Percentiles rank a stretch among this genome's conserved stretches.
Evolutionary conservation across 35 echinoderm and acorn worm species (phyloP).

Genomic region (Apostichopus parvimensis): DNA sequence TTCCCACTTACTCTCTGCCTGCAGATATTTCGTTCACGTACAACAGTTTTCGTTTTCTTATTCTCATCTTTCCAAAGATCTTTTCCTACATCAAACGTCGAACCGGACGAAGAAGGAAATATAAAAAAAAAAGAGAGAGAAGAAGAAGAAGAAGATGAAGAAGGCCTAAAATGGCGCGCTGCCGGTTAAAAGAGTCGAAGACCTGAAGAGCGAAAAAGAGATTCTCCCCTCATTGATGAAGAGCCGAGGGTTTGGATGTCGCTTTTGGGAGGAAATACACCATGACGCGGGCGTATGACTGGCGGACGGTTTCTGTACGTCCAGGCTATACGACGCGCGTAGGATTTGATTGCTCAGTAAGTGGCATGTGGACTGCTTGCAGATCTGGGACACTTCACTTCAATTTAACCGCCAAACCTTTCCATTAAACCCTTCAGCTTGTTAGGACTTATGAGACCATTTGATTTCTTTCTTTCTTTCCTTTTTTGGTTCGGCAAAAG

Average conservation of each 20-base stretch:
- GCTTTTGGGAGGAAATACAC: conserved; percentile 33
- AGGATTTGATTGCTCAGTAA: conserved; percentile 32
- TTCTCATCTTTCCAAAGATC: not conserved
- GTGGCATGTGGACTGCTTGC: conserved; percentile 31
- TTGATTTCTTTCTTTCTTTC: conserved; percentile 7
- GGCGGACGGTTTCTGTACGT: conserved; percentile 27
- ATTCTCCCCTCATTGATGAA: conserved; percentile 4
- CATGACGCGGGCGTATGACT: conserved; percentile 44
- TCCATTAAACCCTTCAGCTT: conserved; percentile 23
- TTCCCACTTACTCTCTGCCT: conserved; percentile 17
- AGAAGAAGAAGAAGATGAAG: not conserved
- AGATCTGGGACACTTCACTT: conserved; percentile 45
- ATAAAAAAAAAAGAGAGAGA: not conserved
- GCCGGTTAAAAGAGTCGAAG: not conserved
- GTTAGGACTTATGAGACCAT: conserved; percentile 23
- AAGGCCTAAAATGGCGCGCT: conserved; percentile 34
- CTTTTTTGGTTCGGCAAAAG: not conserved
- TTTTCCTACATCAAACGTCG: conserved; percentile 15
- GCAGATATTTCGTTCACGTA: conserved; percentile 48
- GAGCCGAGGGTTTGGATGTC: conserved; percentile 33
- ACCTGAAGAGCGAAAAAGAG: conserved; percentile 29
- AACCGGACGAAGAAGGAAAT: not conserved
- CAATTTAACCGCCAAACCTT: conserved; percentile 50
- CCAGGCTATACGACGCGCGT: conserved; percentile 5
- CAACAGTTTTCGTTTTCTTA: conserved; percentile 44